Conservation (phyloP, 2,888 invertebrate species). For the Mesochorus sp. region DNA sequence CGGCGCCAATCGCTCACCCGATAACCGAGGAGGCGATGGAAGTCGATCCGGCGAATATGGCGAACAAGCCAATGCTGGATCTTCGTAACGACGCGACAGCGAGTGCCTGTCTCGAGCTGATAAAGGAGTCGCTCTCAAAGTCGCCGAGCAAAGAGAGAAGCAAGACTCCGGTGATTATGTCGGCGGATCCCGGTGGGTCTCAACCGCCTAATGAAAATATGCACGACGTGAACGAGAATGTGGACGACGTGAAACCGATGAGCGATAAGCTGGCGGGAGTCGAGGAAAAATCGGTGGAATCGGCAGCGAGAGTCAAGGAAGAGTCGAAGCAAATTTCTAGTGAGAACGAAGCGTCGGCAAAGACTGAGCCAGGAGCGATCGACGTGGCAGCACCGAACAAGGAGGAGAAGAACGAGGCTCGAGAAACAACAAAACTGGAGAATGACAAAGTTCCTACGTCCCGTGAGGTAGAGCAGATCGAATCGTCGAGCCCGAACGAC, state of each 20-base stretch:
- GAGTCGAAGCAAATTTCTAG: constrained; percentile 58
- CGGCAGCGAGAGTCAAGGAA: constrained; percentile 50
- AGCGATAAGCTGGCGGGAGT: constrained; percentile 65
- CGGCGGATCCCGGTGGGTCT: constrained; percentile 72
- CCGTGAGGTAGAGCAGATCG: constrained; percentile 66
- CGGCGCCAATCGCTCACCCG: constrained; percentile 76
- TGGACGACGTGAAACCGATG: constrained; percentile 52
- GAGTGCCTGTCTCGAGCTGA: constrained; percentile 82
- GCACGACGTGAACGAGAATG: constrained; percentile 58
- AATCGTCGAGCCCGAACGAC: constrained; percentile 41
- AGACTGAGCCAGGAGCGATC: constrained; percentile 32
- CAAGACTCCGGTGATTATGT: constrained; percentile 78
- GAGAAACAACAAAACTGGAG: constrained; percentile 33
- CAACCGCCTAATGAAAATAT: constrained; percentile 65
- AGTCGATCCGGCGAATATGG: constrained; percentile 69
- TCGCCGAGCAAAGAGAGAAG: constrained; percentile 78
- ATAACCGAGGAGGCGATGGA: constrained; percentile 78
- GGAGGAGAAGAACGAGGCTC: constrained; percentile 35
- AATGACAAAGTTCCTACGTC: constrained; percentile 56
- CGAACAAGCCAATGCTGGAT: constrained; percentile 66
- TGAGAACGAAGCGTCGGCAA: constrained; percentile 49
- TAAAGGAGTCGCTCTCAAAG: constrained; percentile 81
- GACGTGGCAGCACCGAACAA: constrained; percentile 59
- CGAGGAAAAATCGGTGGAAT: constrained; percentile 66
- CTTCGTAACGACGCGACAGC: constrained; percentile 71